Base-by-base conservation (phyloP, 2,113 vertebrate genomes). In the Aramus guarauna region DNA sequence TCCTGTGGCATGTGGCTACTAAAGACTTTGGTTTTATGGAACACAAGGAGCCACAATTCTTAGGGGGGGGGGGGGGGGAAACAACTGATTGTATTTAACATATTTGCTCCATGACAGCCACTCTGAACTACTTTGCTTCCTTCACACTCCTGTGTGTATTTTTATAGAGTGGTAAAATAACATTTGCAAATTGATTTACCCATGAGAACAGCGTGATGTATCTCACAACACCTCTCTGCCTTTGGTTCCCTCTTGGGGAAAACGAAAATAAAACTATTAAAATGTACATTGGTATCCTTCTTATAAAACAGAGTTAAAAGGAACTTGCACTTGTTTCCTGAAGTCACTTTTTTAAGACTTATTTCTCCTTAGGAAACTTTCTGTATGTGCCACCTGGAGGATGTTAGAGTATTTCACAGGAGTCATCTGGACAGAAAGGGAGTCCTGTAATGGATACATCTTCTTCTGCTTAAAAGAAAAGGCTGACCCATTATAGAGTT, bases 141-240 rank as follows among this genome's bases (percentile, higher is more conserved):
- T 88, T 90, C 84, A 92, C 96, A 95, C 97, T 96, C 86, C 85
- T 89, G 95, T 74, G 78, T 97, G 97, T 98, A 96, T 98, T 98
- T 98, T 98, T 98, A 94, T 96, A 98, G 98, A 97, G 97, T 97
- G 98, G 98, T 97, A 97, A 97, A 98, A 92, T 93, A 96, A 96
- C 87, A 94, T 97, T 97, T 97, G 94, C 96, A 96, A 73, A 97
- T 71, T 59, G 79, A 93, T 85, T 96, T 94, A 89, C 92, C 95
- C 91, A 3, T 79, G 80, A 93, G 76, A 96, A 92, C 94, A 94
- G 48, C 47, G 68, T 95, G 85, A 94, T 97, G 95, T 96, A 88
- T 97, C 92, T 97, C 94, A 83, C 96, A 89, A 47, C 96, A 97
- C 97, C 97, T 97, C 92, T 97, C 97, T 96, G 95, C 97, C 97